These are phyloP conservation scores for Parnassius glacialis DNA, from an alignment of 2,888 invertebrate genomes.

Conservation along the genomic window DNA sequence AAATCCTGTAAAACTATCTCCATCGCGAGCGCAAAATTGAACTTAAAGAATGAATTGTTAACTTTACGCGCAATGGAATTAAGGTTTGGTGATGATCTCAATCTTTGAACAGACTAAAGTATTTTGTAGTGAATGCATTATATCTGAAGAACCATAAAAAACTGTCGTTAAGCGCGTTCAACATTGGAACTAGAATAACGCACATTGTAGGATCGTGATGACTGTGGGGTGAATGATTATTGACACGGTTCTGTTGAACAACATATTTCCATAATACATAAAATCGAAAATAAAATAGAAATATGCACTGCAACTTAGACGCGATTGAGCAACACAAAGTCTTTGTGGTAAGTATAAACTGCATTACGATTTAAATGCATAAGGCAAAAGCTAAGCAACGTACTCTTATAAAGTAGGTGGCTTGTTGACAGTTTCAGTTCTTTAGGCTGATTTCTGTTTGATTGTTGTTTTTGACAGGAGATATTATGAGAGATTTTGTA, in stretches of 20 bases:
- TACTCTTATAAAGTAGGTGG: neutral
- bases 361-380: neutral
- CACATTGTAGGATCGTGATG: slow-evolving; percentile 39
- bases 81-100: slow-evolving; percentile 11
- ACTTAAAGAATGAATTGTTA: neutral
- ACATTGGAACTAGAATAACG: slow-evolving; percentile 44
- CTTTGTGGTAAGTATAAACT: neutral
- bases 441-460: too few species aligned
- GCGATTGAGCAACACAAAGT: neutral
- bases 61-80: slow-evolving; percentile 30
- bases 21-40: slow-evolving; percentile 9
- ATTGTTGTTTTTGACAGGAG: too few species aligned
- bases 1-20: slow-evolving; percentile 30
- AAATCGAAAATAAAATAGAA: too few species aligned
- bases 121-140: slow-evolving; percentile 14
- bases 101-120: neutral
- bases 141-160: slow-evolving; percentile 33
- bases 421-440: too few species aligned
- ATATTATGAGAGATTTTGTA: too few species aligned
- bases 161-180: slow-evolving; percentile 38
- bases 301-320: neutral
- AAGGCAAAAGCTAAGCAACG: neutral
- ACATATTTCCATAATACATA: too few species aligned
- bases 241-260: slow-evolving; percentile 12
- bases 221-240: too few species aligned